These are phyloP conservation scores for Haemorhous mexicanus DNA, from an alignment of 2,113 vertebrate species.

Conservation along the genomic window DNA sequence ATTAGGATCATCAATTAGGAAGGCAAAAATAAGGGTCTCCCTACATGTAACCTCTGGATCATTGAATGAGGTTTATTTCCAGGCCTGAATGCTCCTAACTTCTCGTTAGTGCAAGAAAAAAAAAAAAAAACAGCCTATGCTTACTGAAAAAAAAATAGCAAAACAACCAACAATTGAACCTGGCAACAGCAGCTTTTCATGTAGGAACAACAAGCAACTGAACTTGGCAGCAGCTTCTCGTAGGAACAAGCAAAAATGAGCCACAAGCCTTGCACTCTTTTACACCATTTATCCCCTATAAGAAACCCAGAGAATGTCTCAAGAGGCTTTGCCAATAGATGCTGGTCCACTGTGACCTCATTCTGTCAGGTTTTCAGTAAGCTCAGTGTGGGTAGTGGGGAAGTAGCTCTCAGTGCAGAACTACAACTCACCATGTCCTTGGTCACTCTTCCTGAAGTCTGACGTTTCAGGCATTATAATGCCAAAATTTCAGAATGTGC, in stretches of 20 bases:
- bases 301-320: neutral
- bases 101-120: neutral
- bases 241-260: neutral
- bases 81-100: neutral
- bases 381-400: neutral
- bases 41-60: neutral
- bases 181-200: conserved; percentile 12
- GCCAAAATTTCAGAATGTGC: neutral
- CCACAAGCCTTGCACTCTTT: neutral
- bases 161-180: neutral
- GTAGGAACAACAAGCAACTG: neutral
- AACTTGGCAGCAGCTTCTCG: conserved; percentile 5
- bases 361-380: neutral
- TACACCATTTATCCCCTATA: neutral
- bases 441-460: neutral
- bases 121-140: accelerated
- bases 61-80: neutral
- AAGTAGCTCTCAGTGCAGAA: neutral
- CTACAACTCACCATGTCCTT: neutral
- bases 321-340: neutral
- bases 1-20: neutral
- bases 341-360: neutral
- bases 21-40: neutral
- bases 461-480: neutral
- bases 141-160: neutral